Conservation (phyloP, 2,113 vertebrate genomes). For the Salvelinus alpinus region DNA sequence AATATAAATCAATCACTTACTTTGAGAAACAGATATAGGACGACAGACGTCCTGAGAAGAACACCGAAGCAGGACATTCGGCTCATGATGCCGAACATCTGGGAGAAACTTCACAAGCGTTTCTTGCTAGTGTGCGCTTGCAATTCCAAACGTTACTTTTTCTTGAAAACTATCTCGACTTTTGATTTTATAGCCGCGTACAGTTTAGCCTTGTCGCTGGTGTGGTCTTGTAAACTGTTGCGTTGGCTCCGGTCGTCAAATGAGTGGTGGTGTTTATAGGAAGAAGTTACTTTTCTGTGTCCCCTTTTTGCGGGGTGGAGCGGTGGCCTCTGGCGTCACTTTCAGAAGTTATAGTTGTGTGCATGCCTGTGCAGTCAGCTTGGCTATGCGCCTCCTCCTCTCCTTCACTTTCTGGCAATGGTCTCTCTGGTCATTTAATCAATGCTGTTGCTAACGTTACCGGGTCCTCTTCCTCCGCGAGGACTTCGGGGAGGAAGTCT, state of each 20-base stretch:
- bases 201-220: not conserved
- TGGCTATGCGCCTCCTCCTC: slow-evolving; percentile 32
- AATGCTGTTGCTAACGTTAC: not conserved
- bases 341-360: slow-evolving; percentile 36
- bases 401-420: not conserved
- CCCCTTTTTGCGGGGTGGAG: slow-evolving; percentile 49
- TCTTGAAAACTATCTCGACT: not conserved
- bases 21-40: slow-evolving; percentile 33
- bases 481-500: slow-evolving; percentile 21
- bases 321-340: slow-evolving; percentile 36
- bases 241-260: not conserved
- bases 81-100: slow-evolving; percentile 35
- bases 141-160: slow-evolving; percentile 43
- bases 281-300: slow-evolving; percentile 16
- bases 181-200: not conserved
- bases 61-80: slow-evolving; percentile 21
- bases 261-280: not conserved
- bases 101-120: not conserved
- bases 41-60: slow-evolving; percentile 35
- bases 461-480: not conserved
- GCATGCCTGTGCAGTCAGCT: not conserved
- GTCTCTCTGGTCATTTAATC: not conserved
- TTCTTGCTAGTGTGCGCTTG: slow-evolving; percentile 6
- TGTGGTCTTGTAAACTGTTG: not conserved
- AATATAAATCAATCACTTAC: slow-evolving; percentile 31